Percentiles rank a stretch among this genome's conserved stretches.
Conservation (phyloP, 2,113 vertebrate species). For the Echinops telfairi region DNA sequence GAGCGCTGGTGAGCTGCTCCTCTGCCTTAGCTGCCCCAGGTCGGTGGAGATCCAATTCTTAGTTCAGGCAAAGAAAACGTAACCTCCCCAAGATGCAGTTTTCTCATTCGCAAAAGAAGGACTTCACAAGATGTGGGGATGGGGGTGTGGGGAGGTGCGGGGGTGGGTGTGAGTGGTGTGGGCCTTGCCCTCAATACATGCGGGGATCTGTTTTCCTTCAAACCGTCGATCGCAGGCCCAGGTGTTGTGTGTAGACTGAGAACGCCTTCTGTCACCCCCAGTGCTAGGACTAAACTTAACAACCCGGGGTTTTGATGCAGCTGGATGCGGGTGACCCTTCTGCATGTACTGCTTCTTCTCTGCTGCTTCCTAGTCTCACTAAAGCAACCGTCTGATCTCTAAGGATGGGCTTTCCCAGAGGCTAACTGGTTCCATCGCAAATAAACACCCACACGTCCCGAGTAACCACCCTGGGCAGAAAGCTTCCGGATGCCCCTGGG, state of each 20-base stretch:
- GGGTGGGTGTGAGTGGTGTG: no score
- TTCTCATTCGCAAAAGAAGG: background rate
- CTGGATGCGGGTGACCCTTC: background rate
- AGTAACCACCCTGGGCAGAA: background rate
- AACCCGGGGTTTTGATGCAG: background rate
- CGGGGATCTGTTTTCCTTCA: background rate
- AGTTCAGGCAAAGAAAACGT: background rate
- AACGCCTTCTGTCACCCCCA: background rate
- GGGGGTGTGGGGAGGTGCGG: no score
- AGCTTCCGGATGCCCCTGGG: background rate
- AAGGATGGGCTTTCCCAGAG: background rate
- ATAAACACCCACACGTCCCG: background rate
- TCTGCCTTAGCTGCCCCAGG: background rate
- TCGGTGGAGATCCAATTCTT: background rate
- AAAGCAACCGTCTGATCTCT: slow-evolving; percentile 16
- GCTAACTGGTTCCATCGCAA: background rate
- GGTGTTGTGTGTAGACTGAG: background rate
- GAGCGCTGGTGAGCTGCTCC: background rate
- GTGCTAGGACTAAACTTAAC: slow-evolving; percentile 23
- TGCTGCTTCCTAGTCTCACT: background rate
- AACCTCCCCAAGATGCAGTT: background rate
- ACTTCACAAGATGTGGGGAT: no score
- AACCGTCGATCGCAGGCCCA: background rate
- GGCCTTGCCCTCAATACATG: no score
- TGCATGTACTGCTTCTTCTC: background rate